These are phyloP conservation scores for Ectemnius lituratus DNA, from an alignment of 2,888 invertebrate genomes.

Conservation along the genomic window DNA sequence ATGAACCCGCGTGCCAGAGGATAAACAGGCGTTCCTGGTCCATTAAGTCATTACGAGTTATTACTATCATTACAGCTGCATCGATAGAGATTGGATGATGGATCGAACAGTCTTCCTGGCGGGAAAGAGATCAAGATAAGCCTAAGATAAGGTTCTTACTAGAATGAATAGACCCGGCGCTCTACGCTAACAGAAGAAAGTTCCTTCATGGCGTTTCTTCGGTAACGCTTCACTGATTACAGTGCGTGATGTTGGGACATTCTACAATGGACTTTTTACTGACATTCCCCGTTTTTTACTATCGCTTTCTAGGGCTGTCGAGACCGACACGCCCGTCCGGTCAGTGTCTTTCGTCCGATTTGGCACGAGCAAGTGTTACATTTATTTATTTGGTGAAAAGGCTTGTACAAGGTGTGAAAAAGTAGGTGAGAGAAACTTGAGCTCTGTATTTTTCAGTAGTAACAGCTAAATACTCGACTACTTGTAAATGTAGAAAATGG, in stretches of 20 bases:
- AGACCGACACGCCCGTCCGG: background rate
- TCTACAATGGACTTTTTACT: background rate
- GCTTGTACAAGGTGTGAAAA: no score
- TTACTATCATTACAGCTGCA: conserved; percentile 17
- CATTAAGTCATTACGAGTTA: conserved; percentile 28
- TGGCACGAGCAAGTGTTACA: background rate
- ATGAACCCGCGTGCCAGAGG: background rate
- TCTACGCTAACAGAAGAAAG: conserved; percentile 3
- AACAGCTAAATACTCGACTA: no score
- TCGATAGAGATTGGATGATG: conserved; percentile 18
- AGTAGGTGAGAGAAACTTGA: no score
- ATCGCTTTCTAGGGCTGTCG: background rate
- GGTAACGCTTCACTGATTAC: no score
- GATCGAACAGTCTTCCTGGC: conserved; percentile 16
- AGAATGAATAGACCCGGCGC: no score
- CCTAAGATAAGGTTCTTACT: conserved; percentile 22
- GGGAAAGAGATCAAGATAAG: conserved; percentile 33
- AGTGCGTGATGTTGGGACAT: no score
- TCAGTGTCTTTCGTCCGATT: background rate
- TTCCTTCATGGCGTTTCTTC: background rate
- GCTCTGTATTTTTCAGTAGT: no score
- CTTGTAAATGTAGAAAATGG: no score
- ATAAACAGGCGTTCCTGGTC: conserved; percentile 12
- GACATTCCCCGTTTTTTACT: background rate
- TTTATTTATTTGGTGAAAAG: background rate